phyloP scores from a whole-genome alignment of 2,113 vertebrate species.

The Genyomyrus donnyi region DNA sequence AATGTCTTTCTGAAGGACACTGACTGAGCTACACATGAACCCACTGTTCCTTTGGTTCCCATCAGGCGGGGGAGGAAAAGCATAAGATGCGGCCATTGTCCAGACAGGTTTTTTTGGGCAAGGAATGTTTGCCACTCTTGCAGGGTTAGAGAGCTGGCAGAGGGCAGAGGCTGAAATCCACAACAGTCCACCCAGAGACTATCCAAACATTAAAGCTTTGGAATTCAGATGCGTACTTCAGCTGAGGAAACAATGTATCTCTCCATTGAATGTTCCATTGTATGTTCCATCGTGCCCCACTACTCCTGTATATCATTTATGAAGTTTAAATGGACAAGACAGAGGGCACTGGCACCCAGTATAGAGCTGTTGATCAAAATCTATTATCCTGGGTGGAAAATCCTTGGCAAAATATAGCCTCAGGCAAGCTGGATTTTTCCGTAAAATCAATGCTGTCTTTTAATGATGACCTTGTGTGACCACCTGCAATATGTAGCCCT shows the following conservation, averaged over 20 bases:
- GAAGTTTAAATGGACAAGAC: background rate
- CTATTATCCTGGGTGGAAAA: slow-evolving; percentile 56
- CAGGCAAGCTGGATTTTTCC: slow-evolving; percentile 50
- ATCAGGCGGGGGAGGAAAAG: background rate
- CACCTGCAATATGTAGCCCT: slow-evolving; percentile 72
- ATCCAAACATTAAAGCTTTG: background rate
- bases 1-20: slow-evolving; percentile 29
- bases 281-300: background rate
- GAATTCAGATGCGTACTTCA: background rate
- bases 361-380: slow-evolving; percentile 58
- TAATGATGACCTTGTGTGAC: slow-evolving; percentile 25
- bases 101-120: background rate
- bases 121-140: background rate
- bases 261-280: background rate
- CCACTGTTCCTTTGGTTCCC: background rate
- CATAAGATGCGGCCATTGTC: background rate
- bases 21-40: slow-evolving; percentile 10
- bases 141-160: background rate
- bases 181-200: background rate
- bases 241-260: background rate
- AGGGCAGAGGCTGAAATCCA: background rate
- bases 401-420: slow-evolving; percentile 52
- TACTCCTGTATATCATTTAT: background rate
- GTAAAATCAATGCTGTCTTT: slow-evolving; percentile 53
- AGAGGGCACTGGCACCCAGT: slow-evolving; percentile 33